Evolutionary conservation across 2,888 invertebrate species (phyloP).

Genomic region (Heliothis peltigera): DNA sequence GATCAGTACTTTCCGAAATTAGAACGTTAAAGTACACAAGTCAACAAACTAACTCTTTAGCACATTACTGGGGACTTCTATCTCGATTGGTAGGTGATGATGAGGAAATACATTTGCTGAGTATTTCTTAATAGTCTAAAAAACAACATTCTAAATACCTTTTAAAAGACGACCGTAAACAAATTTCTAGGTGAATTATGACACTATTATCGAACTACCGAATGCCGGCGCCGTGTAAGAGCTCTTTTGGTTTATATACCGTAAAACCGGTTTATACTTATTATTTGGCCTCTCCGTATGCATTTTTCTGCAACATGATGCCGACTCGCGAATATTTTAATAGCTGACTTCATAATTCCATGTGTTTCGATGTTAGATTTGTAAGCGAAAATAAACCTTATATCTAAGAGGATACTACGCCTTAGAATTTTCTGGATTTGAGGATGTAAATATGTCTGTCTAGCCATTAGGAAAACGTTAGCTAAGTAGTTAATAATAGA

Average conservation of each 20-base stretch:
- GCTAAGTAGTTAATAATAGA: neutral
- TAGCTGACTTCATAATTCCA: neutral
- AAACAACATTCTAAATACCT: too few species aligned
- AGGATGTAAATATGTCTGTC: neutral
- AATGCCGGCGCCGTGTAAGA: conserved; percentile 13
- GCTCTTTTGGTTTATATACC: conserved; percentile 23
- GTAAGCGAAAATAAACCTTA: neutral
- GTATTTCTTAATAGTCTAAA: too few species aligned
- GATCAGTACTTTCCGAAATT: too few species aligned
- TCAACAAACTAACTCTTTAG: too few species aligned
- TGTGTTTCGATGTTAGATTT: neutral
- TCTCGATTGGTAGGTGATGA: too few species aligned
- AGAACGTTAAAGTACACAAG: too few species aligned
- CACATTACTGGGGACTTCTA: too few species aligned
- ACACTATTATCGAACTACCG: conserved; percentile 14
- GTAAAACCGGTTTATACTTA: conserved; percentile 37
- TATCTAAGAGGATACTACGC: too few species aligned
- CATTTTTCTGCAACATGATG: conserved; percentile 38
- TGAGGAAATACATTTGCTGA: too few species aligned
- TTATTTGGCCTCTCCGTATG: conserved; percentile 23
- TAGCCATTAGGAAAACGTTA: neutral
- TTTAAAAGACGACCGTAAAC: too few species aligned
- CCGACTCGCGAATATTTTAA: neutral
- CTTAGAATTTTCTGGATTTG: neutral
- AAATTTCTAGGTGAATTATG: conserved; percentile 20